These are phyloP conservation scores for Asbolus verrucosus DNA, from an alignment of 1,140 invertebrate genomes.

Conservation along the genomic window DNA sequence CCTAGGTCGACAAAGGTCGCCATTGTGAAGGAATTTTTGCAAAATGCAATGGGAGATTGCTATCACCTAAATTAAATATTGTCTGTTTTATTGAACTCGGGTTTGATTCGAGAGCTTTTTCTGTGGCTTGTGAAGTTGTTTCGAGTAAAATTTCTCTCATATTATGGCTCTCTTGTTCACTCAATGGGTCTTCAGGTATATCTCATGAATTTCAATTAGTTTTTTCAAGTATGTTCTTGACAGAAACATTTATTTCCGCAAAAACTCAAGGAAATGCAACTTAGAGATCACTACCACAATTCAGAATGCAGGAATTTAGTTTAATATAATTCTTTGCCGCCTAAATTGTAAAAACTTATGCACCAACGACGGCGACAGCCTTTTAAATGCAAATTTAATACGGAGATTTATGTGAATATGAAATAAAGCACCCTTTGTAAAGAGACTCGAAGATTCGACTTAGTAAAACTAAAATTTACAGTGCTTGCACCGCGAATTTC, in stretches of 20 bases:
- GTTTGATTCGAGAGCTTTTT: background rate
- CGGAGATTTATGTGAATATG: background rate
- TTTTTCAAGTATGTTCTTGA: conserved; percentile 3
- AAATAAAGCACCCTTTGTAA: background rate
- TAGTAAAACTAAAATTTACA: conserved; percentile 9
- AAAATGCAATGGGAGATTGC: background rate
- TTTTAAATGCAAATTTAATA: conserved; percentile 29
- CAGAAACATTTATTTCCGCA: conserved; percentile 8
- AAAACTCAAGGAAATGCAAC: background rate
- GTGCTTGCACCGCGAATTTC: conserved; percentile 2
- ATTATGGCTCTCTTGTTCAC: background rate
- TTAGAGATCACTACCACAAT: background rate
- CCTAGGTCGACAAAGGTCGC: background rate
- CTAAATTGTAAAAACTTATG: conserved; percentile 11
- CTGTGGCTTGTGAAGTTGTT: background rate
- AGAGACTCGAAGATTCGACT: conserved; percentile 9
- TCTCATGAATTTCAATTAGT: conserved; percentile 1
- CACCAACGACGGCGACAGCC: background rate
- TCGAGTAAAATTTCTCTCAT: background rate
- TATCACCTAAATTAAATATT: background rate
- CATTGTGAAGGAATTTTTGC: background rate
- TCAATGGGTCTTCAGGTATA: background rate
- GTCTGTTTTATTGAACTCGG: background rate
- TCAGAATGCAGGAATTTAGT: background rate
- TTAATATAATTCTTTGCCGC: background rate